Base-by-base conservation (phyloP, 1,140 invertebrate genomes). In the Drosophila ambigua region DNA sequence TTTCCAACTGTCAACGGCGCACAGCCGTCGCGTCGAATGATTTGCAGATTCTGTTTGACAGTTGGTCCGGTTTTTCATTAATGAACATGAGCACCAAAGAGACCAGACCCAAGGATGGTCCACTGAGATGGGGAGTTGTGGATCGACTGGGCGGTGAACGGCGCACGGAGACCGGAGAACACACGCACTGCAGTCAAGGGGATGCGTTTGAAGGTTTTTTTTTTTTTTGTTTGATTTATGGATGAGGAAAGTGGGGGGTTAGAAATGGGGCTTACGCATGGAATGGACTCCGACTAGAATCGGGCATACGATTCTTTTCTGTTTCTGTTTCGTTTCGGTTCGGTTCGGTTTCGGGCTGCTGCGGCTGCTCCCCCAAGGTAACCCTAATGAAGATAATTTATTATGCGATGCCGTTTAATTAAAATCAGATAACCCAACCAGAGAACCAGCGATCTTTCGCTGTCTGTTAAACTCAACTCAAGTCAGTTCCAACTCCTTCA, bases 351-450 rank as follows among this genome's bases (percentile, higher is more conserved):
- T 28, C 26, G 45, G 64, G 8, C 8, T 4, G 39, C 44, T 54
- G 26, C 23, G 44, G 62, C 53, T 35, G 39, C 45, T 65, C 57
- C 55, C 61, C 62, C 45, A 64, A 28, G 28, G 49, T 52, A 69
- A 43, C 74, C 77, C 76, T 88, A 88, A 88, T 88, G 83, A 88
- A 88, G 83, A 88, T 88, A 88, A 88, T 88, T 88, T 88, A 88
- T 88, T 88, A 88, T 88, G 65, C 83, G 83, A 88, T 88, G 84
- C 84, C 79, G 83, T 88, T 88, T 88, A 88, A 88, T 88, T 88
- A 88, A 88, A 88, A 88, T 88, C 83, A 84, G 83, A 88, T 88
- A 88, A 83, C 67, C 67, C 51, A 58, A 48, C 23, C 26, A 28
- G 8, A 4, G 35, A 58, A 50, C 46, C 65, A 39, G 41, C 67